Evolutionary conservation across 53 echinoderm and acorn worm species (phyloP).

Genomic region (Pentamera pediparva): DNA sequence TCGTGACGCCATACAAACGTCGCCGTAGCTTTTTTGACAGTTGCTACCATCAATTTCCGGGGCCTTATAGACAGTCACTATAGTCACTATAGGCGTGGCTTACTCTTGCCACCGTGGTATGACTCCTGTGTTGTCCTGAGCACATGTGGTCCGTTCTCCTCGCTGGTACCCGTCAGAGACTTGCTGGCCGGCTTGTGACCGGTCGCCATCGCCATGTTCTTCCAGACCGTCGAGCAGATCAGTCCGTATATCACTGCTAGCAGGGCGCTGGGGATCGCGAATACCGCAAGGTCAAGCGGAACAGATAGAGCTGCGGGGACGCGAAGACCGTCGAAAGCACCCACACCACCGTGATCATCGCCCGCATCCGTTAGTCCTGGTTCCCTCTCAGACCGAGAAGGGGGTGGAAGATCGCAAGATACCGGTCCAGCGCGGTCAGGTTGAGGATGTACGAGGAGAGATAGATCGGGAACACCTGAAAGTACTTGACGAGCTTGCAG

Average conservation of each 20-base stretch:
- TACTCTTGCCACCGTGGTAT: no score
- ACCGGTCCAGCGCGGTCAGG: constrained; percentile 88
- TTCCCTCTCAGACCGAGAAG: constrained; percentile 72
- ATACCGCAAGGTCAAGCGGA: constrained; percentile 51
- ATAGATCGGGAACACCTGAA: constrained; percentile 74
- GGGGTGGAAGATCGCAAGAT: constrained; percentile 94
- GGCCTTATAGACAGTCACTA: no score
- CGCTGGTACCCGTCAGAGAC: no score
- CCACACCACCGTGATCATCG: constrained; percentile 77
- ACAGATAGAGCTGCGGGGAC: no score
- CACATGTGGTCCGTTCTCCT: no score
- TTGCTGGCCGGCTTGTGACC: constrained; percentile 32
- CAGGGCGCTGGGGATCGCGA: constrained; percentile 65
- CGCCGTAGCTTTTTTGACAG: no score
- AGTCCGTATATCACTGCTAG: constrained; percentile 66
- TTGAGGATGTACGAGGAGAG: constrained; percentile 88
- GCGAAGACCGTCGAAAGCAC: constrained; percentile 56
- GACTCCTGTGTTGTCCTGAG: no score
- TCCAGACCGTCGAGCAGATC: constrained; percentile 82
- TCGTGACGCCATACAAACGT: no score
- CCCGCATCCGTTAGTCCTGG: constrained; percentile 65
- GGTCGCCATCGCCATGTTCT: constrained; percentile 77
- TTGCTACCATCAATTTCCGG: no score
- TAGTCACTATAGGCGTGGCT: no score
- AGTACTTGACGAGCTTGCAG: constrained; percentile 77